Evolutionary conservation across 2,888 invertebrate genomes (phyloP), one percentile per base, ranked within the genome.

Genomic region (Tenthredo notha): DNA sequence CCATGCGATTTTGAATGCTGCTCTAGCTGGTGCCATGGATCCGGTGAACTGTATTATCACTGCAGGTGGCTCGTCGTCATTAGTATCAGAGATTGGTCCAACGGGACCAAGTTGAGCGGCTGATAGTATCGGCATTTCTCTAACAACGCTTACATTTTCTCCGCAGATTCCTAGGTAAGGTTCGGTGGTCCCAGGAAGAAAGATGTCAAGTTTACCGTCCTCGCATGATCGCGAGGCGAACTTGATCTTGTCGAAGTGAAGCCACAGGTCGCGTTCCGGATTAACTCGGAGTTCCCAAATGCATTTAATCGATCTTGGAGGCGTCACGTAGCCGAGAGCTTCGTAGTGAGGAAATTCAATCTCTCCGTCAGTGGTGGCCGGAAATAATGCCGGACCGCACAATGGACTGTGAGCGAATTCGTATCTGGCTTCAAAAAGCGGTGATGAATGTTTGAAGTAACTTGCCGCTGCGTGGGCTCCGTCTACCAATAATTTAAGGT

Each of bases 361-460:
- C 92, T 98, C 97, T 0, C 98, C 98, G 89, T 98, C 98, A 0
- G 97, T 96, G 0, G 96, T 95, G 0, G 98, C 97, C 9, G 96
- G 96, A 75, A 98, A 93, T 4, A 97, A 95, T 0, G 98, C 96
- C 0, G 98, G 97, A 0, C 98, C 98, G 91, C 98, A 98, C 0
- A 98, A 94, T 0, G 98, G 98, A 0, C 98, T 98, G 89, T 98
- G 98, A 0, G 98, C 97, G 91, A 98, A 98, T 92, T 98, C 97
- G 92, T 97, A 98, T 6, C 95, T 95, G 0, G 98, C 98, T 92
- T 98, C 97, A 91, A 98, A 98, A 5, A 98, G 94, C 0, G 98
- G 97, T 54, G 96, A 95, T 2, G 96, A 95, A 90, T 98, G 97
- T 92, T 98, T 98, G 94, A 98, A 98, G 93, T 98, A 98, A 84